phyloP scores from a whole-genome alignment of 2,113 vertebrate species.

The Sinocyclocheilus maitianheensis region DNA sequence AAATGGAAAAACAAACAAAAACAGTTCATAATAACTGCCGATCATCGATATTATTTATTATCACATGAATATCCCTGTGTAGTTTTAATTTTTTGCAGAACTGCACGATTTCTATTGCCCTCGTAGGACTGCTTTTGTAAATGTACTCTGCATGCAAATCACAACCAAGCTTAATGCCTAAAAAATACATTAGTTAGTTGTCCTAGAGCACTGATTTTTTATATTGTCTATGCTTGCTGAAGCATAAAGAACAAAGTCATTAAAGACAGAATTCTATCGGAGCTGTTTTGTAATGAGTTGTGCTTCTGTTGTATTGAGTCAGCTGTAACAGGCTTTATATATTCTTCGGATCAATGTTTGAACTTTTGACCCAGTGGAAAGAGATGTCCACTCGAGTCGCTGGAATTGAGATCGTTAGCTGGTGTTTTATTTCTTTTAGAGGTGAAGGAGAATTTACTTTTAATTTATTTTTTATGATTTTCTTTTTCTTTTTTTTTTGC shows the following conservation, averaged over 20 bases:
- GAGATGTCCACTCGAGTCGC: background rate
- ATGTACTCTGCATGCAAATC: background rate
- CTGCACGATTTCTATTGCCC: background rate
- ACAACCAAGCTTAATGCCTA: background rate
- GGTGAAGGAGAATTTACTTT: background rate
- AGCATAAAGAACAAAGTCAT: constrained; percentile 2
- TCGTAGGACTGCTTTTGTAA: background rate
- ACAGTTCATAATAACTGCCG: background rate
- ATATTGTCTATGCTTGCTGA: constrained; percentile 13
- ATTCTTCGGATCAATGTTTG: background rate
- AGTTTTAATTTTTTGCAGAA: too few species aligned
- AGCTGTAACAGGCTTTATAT: background rate
- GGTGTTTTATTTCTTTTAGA: background rate
- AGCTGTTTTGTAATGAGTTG: background rate
- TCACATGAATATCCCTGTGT: background rate
- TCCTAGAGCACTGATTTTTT: background rate
- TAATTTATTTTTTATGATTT: background rate
- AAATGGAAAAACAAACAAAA: background rate
- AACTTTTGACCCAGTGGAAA: background rate
- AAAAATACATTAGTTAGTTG: background rate
- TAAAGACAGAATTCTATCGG: background rate
- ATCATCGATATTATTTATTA: background rate
- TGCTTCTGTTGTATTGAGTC: background rate
- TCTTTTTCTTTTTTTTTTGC: background rate
- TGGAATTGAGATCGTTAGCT: background rate